A percentile compares a stretch with the other conserved stretches of the same genome.
These are phyloP conservation scores for Lamellibrachia satsuma DNA, from an alignment of 2,888 invertebrate species.

Conservation along the genomic window DNA sequence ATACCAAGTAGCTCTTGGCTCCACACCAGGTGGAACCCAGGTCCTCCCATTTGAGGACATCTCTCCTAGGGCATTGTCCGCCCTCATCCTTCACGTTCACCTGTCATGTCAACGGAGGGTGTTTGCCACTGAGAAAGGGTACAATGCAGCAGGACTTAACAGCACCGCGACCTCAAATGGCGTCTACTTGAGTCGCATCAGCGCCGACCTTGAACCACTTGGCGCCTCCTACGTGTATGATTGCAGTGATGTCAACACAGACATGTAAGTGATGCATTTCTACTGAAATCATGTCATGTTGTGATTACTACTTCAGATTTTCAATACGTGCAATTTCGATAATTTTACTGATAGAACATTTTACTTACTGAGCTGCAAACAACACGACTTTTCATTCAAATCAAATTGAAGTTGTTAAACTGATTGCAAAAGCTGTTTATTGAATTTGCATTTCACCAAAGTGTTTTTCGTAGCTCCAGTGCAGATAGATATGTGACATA, in stretches of 20 bases:
- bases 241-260: background rate
- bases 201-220: slow-evolving; percentile 29
- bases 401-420: too few relatives aligned
- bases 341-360: too few relatives aligned
- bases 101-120: slow-evolving; percentile 28
- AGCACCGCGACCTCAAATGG: slow-evolving; percentile 39
- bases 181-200: slow-evolving; percentile 44
- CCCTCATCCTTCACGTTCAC: slow-evolving; percentile 24
- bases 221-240: slow-evolving; percentile 1
- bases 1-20: slow-evolving; percentile 29
- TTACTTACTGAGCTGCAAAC: too few relatives aligned
- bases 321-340: too few relatives aligned
- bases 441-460: too few relatives aligned
- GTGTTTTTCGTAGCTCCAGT: too few relatives aligned
- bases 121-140: slow-evolving; percentile 43
- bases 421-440: too few relatives aligned
- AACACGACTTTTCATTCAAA: too few relatives aligned
- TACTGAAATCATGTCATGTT: too few relatives aligned
- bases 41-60: slow-evolving; percentile 19
- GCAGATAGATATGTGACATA: too few relatives aligned
- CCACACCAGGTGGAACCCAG: slow-evolving; percentile 32
- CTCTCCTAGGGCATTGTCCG: background rate
- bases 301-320: too few relatives aligned
- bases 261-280: background rate
- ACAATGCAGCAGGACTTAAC: slow-evolving; percentile 47